phyloP scores from a whole-genome alignment of 1,140 invertebrate genomes.

The Aphis gossypii region DNA sequence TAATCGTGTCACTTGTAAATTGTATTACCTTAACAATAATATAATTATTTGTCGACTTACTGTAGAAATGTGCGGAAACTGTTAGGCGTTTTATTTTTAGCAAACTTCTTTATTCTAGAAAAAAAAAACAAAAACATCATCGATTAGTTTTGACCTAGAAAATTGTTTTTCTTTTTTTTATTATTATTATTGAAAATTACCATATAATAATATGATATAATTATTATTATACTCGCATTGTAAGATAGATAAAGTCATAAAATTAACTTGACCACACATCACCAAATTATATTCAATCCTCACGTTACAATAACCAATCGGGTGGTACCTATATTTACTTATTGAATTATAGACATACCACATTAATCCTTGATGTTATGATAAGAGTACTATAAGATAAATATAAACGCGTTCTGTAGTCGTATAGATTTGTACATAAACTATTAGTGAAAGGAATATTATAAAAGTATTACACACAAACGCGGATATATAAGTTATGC shows the following conservation, averaged over 20 bases:
- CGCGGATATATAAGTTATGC: slow-evolving; percentile 24
- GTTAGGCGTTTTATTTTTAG: neutral
- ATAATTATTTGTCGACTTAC: neutral
- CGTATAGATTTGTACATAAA: neutral
- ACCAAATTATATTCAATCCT: too few species aligned
- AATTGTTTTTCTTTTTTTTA: neutral
- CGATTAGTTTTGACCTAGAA: slow-evolving; percentile 26
- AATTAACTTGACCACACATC: neutral
- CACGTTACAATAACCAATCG: neutral
- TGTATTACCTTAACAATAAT: neutral
- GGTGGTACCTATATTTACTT: too few species aligned
- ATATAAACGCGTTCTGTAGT: neutral
- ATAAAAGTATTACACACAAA: slow-evolving; percentile 17
- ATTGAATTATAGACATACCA: too few species aligned
- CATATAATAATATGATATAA: neutral
- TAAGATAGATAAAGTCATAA: neutral
- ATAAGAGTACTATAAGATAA: neutral
- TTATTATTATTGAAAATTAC: neutral
- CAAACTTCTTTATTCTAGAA: neutral
- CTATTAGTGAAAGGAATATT: slow-evolving; percentile 27
- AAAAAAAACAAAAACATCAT: slow-evolving; percentile 19
- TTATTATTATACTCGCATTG: neutral
- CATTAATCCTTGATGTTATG: neutral
- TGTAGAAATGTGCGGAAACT: neutral
- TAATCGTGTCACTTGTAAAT: neutral